Evolutionary conservation across 2,113 vertebrate genomes (phyloP).

Genomic region (Sclerurus mexicanus): DNA sequence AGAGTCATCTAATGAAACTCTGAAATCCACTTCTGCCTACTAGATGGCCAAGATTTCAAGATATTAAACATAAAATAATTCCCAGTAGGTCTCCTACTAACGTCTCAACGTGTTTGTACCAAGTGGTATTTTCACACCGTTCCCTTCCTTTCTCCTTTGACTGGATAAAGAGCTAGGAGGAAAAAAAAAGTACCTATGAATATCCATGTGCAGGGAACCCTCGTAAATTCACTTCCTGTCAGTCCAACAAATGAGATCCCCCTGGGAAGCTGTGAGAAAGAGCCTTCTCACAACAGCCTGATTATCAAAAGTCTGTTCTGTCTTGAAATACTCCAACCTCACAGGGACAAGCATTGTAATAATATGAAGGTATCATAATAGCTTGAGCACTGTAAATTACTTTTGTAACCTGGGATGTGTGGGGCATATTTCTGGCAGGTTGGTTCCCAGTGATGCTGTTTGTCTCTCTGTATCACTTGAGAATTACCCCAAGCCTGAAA

Average conservation of each 20-base stretch:
- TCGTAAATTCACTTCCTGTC: constrained; percentile 13
- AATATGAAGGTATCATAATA: not conserved
- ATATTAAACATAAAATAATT: not conserved
- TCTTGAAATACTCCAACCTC: not conserved
- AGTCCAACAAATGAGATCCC: constrained; percentile 9
- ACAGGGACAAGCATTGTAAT: not conserved
- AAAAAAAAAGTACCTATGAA: not conserved
- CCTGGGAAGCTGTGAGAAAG: not conserved
- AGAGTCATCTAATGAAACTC: not conserved
- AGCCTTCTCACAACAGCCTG: constrained; percentile 10
- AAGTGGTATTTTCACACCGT: not conserved
- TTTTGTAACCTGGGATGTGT: not conserved
- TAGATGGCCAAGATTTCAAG: not conserved
- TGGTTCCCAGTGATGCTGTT: not conserved
- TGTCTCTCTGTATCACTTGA: not conserved
- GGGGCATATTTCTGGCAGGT: not conserved
- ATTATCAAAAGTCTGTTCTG: not conserved
- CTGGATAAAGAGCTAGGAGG: not conserved
- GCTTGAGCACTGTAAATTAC: constrained; percentile 6
- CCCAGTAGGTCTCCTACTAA: not conserved
- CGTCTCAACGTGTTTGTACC: not conserved
- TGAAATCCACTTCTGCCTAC: not conserved
- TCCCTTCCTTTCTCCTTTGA: constrained; percentile 17
- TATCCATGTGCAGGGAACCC: not conserved
- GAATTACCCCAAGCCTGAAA: not conserved